A percentile compares a stretch with the other conserved stretches of the same genome.
Conservation (phyloP, 2,888 invertebrate genomes). For the Plagiodera versicolora region DNA sequence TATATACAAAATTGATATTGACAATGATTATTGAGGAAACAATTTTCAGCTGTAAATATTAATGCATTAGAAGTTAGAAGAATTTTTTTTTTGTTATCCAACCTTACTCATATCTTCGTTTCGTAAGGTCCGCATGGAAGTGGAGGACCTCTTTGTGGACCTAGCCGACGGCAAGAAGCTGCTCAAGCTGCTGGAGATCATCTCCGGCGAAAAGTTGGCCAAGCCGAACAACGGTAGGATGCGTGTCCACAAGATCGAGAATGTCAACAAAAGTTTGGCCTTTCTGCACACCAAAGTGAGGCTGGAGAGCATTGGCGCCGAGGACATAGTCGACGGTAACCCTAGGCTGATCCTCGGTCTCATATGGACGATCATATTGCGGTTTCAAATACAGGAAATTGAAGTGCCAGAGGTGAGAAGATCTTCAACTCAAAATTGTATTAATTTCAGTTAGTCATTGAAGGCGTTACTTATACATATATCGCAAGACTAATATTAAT, state of each 20-base stretch:
- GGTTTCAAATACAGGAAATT: conserved; percentile 99
- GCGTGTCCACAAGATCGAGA: conserved; percentile 98
- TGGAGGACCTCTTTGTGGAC: conserved; percentile 95
- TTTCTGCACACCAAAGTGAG: conserved; percentile 96
- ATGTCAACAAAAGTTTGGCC: conserved; percentile 95
- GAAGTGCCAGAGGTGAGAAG: conserved; percentile 94
- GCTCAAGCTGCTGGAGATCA: conserved; percentile 93
- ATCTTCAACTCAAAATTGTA: too few relatives aligned
- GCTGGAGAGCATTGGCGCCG: conserved; percentile 97
- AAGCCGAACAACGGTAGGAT: conserved; percentile 95
- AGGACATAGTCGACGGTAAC: conserved; percentile 98
- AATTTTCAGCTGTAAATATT: too few relatives aligned
- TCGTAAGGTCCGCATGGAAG: conserved; percentile 91
- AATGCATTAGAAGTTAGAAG: too few relatives aligned
- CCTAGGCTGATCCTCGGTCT: conserved; percentile 94
- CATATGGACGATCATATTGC: conserved; percentile 98
- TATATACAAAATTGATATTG: too few relatives aligned
- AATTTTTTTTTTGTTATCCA: too few relatives aligned
- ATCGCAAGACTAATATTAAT: too few relatives aligned
- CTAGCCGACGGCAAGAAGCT: conserved; percentile 93
- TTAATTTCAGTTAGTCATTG: too few relatives aligned
- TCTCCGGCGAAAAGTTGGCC: conserved; percentile 96
- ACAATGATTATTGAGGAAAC: too few relatives aligned
- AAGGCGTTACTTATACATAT: too few relatives aligned
- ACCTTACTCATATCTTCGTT: background rate